Evolutionary conservation across 2,888 invertebrate genomes (phyloP).

Genomic region (Chrysina gloriosa): DNA sequence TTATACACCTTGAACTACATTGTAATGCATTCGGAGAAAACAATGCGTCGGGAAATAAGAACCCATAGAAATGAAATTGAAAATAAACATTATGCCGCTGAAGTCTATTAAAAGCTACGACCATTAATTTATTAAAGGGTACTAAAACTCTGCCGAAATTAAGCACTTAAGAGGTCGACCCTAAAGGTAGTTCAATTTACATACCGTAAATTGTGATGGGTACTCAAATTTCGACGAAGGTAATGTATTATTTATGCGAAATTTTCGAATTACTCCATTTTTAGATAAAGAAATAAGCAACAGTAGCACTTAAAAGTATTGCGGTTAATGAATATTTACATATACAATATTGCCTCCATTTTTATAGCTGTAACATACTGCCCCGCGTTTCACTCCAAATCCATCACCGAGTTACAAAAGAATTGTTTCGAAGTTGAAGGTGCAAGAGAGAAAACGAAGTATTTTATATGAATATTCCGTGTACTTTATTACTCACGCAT

Average conservation of each 20-base stretch:
- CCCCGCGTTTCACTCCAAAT: constrained; percentile 10
- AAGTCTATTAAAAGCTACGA: neutral
- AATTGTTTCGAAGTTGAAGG: neutral
- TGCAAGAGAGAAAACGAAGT: neutral
- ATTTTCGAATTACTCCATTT: neutral
- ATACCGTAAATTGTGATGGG: neutral
- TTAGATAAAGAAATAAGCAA: constrained; percentile 1
- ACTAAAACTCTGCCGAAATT: neutral
- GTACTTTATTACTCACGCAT: constrained; percentile 8
- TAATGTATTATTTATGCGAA: no score
- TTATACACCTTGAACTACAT: neutral
- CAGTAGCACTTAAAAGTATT: constrained; percentile 19
- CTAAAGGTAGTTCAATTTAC: neutral
- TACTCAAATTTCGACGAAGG: neutral
- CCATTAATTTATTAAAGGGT: constrained; percentile 13
- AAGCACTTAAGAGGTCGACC: neutral
- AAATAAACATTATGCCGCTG: neutral
- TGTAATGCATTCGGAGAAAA: neutral
- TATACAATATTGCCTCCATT: constrained; percentile 14
- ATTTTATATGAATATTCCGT: constrained; percentile 18
- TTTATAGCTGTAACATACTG: neutral
- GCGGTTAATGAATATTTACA: constrained; percentile 11
- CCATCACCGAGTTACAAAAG: neutral
- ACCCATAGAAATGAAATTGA: neutral
- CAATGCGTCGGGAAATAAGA: neutral